Evolutionary conservation across 2,888 invertebrate genomes (phyloP).

Genomic region (Agrypnus murinus): DNA sequence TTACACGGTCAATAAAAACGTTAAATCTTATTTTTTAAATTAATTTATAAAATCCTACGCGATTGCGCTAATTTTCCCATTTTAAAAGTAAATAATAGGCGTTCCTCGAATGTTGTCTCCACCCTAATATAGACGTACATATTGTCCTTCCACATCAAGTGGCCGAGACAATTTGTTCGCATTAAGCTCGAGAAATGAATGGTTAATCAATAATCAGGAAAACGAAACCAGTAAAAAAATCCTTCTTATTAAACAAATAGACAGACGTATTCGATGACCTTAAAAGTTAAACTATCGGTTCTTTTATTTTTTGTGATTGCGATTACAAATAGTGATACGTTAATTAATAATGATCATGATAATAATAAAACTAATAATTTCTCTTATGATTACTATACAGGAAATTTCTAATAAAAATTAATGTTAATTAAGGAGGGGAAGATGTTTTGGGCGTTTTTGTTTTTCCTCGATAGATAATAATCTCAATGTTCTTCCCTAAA

Average conservation of each 20-base stretch:
- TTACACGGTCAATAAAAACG: slow-evolving; percentile 17
- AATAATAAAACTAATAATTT: too few relatives aligned
- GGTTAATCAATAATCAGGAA: slow-evolving; percentile 20
- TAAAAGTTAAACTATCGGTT: neutral
- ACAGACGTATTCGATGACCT: slow-evolving; percentile 17
- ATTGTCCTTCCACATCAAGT: slow-evolving; percentile 4
- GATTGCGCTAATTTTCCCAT: too few relatives aligned
- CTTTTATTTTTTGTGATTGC: too few relatives aligned
- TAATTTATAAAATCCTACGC: too few relatives aligned
- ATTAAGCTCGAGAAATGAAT: neutral
- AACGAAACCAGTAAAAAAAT: slow-evolving; percentile 10
- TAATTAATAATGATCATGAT: too few relatives aligned
- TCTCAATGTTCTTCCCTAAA: slow-evolving; percentile 36
- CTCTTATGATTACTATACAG: too few relatives aligned
- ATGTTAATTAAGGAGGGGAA: neutral
- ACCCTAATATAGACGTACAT: slow-evolving; percentile 11
- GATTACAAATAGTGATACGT: too few relatives aligned
- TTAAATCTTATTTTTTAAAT: neutral
- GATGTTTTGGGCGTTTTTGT: slow-evolving; percentile 25
- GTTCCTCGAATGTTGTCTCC: slow-evolving; percentile 11
- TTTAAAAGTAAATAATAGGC: neutral
- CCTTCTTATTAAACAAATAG: neutral
- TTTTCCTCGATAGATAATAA: slow-evolving; percentile 27
- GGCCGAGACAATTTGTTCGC: neutral
- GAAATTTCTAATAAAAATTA: too few relatives aligned